Percentiles rank a stretch among this genome's conserved stretches.
phyloP scores from a whole-genome alignment of 2,113 vertebrate species.

The Marcusenius ussheri region DNA sequence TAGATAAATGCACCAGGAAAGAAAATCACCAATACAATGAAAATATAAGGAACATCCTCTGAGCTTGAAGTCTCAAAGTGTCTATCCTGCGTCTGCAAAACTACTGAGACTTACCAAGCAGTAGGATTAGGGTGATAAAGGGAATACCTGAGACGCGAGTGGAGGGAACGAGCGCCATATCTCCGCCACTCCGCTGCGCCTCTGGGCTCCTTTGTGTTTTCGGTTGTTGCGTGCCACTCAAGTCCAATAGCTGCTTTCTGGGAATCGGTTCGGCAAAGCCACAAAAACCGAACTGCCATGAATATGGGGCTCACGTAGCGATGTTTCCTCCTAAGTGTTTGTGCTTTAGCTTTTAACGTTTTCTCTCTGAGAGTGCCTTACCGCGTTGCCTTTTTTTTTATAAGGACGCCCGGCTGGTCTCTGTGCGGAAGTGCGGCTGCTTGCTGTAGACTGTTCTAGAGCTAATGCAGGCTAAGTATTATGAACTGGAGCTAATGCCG shows the following conservation, averaged over 20 bases:
- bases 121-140: background rate
- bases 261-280: background rate
- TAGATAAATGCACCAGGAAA: background rate
- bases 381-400: background rate
- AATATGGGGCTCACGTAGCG: background rate
- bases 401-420: background rate
- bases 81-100: background rate
- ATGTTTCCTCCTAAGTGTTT: background rate
- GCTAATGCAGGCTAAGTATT: background rate
- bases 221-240: background rate
- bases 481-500: background rate
- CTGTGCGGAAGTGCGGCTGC: background rate
- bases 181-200: background rate
- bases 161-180: background rate
- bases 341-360: background rate
- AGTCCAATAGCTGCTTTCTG: background rate
- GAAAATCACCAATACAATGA: background rate
- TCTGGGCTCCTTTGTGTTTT: background rate
- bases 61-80: background rate
- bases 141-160: background rate
- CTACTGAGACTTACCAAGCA: background rate
- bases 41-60: background rate
- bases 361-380: background rate
- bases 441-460: conserved; percentile 11
- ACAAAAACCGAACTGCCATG: background rate